A percentile compares a stretch with the other conserved stretches of the same genome.
Evolutionary conservation across 2,888 invertebrate species (phyloP).

Genomic region (Latrodectus hesperus): DNA sequence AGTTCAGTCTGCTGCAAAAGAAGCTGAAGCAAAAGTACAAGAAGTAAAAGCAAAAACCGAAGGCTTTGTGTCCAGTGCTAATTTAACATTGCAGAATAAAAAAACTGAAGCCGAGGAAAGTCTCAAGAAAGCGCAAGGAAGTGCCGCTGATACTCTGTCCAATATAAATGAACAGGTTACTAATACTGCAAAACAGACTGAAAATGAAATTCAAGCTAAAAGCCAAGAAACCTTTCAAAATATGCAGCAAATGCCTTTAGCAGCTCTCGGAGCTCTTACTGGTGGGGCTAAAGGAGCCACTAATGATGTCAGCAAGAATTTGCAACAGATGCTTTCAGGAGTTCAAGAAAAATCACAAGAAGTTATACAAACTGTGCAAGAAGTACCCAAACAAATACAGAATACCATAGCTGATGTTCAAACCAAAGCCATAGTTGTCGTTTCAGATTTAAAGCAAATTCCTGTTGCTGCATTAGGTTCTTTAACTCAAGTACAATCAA

Average conservation of each 20-base stretch:
- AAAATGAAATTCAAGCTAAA: constrained; percentile 34
- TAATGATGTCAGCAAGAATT: background rate
- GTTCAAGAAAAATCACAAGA: constrained; percentile 47
- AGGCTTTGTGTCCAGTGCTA: constrained; percentile 49
- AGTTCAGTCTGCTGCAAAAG: constrained; percentile 21
- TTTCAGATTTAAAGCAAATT: constrained; percentile 46
- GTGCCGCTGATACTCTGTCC: too few species aligned
- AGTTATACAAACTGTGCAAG: constrained; percentile 48
- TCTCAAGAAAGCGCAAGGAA: background rate
- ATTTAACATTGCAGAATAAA: constrained; percentile 36
- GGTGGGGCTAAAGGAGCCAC: constrained; percentile 10
- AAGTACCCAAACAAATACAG: constrained; percentile 51
- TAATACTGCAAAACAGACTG: constrained; percentile 20
- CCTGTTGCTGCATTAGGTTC: constrained; percentile 43
- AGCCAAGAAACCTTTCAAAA: constrained; percentile 43
- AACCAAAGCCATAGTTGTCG: constrained; percentile 43
- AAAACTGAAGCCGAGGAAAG: constrained; percentile 34
- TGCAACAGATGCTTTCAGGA: constrained; percentile 10
- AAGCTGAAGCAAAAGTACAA: constrained; percentile 31
- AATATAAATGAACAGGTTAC: background rate
- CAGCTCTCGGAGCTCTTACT: constrained; percentile 23
- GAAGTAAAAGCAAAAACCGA: constrained; percentile 41
- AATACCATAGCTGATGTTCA: constrained; percentile 40
- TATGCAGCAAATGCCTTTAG: constrained; percentile 46
- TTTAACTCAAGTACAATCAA: constrained; percentile 35